Percentiles rank a stretch among this genome's conserved stretches.
phyloP scores from a whole-genome alignment of 2,888 invertebrate species.

The Himalopsyche anomala region DNA sequence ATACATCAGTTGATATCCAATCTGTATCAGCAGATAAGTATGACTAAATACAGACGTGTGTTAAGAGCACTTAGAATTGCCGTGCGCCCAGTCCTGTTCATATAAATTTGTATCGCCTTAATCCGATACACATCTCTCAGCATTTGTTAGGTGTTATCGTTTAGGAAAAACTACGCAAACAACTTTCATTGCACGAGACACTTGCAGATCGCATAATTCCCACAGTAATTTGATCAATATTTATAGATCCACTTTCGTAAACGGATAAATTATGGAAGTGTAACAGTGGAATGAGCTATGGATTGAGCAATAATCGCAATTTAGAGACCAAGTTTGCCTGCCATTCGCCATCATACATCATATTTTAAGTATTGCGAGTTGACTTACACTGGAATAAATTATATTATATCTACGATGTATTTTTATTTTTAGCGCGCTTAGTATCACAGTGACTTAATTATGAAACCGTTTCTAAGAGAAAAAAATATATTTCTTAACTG shows the following conservation, averaged over 20 bases:
- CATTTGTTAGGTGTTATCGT: constrained; percentile 47
- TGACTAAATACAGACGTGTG: constrained; percentile 47
- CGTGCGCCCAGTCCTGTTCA: constrained; percentile 49
- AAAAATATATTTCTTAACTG: no score
- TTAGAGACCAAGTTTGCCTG: neutral
- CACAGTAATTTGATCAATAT: constrained; percentile 60
- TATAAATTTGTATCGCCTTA: constrained; percentile 7
- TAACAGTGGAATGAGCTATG: constrained; percentile 49
- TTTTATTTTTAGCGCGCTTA: no score
- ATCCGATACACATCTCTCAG: constrained; percentile 57
- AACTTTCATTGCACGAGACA: constrained; percentile 57
- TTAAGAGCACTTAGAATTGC: constrained; percentile 56
- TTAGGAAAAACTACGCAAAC: constrained; percentile 55
- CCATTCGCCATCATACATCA: neutral
- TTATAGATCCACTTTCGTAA: constrained; percentile 59
- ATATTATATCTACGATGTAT: no score
- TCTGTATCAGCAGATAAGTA: constrained; percentile 18
- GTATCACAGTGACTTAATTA: no score
- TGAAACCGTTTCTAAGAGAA: no score
- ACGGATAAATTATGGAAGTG: constrained; percentile 61
- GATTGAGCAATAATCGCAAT: constrained; percentile 45
- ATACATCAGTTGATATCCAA: neutral
- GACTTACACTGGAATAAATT: no score
- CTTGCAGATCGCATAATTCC: constrained; percentile 48
- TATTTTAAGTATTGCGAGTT: no score